These are phyloP conservation scores for Drosophila takahashii DNA, from an alignment of 1,140 invertebrate species.

Conservation along the genomic window DNA sequence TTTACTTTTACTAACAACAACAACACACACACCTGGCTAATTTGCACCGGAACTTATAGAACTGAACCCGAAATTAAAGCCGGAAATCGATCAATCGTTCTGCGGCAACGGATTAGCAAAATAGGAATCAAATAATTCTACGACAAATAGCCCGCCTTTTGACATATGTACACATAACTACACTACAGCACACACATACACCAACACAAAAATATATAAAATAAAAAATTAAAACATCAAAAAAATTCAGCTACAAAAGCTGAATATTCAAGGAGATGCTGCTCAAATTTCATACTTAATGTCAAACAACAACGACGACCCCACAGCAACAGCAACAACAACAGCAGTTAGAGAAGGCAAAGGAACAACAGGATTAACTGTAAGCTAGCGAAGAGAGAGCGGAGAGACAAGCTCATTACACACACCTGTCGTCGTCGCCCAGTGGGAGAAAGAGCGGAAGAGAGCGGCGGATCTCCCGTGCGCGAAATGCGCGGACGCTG, in stretches of 20 bases:
- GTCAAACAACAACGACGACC: conserved; percentile 55
- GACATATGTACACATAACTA: conserved; percentile 43
- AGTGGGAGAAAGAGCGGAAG: conserved; percentile 5
- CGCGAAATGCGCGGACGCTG: conserved; percentile 63
- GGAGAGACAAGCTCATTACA: conserved; percentile 1
- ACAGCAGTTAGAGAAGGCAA: conserved; percentile 31
- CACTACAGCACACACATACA: conserved; percentile 24
- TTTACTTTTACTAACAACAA: background rate
- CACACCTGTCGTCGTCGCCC: conserved; percentile 30
- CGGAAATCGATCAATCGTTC: conserved; percentile 5
- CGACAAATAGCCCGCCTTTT: conserved; percentile 40
- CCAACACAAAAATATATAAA: conserved; percentile 6
- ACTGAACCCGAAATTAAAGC: conserved; percentile 5
- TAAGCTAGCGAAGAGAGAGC: conserved; percentile 40
- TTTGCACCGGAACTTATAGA: conserved; percentile 6
- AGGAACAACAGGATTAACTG: conserved; percentile 37
- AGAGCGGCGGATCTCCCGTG: conserved; percentile 24
- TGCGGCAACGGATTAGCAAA: conserved; percentile 5
- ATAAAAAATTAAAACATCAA: conserved; percentile 12
- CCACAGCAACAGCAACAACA: conserved; percentile 28
- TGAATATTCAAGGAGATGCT: conserved; percentile 61
- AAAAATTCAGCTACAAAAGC: conserved; percentile 21
- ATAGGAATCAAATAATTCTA: conserved; percentile 28
- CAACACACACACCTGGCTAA: conserved; percentile 23
- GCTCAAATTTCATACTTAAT: conserved; percentile 71